Percentiles rank a stretch among this genome's conserved stretches.
phyloP scores from a whole-genome alignment of 2,797 vertebrate species.

The Tympanoctomys barrerae region DNA sequence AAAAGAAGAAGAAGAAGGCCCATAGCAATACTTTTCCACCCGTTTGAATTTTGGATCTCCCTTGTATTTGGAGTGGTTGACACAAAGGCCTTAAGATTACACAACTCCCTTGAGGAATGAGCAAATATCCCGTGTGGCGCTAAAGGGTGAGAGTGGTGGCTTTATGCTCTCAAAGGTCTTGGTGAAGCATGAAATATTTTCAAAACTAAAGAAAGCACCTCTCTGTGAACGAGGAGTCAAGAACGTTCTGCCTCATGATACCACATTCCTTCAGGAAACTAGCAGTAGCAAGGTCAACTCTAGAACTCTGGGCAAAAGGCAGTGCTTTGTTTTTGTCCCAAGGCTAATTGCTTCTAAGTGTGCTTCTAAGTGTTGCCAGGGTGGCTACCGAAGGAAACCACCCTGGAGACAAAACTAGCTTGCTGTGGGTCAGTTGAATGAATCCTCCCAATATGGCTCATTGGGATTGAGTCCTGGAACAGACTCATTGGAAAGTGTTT shows the following conservation, averaged over 20 bases:
- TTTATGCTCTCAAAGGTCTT: neutral
- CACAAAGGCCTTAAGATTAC: slow-evolving; percentile 1
- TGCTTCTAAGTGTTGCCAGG: no score
- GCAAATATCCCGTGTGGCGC: neutral
- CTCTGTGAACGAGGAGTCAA: neutral
- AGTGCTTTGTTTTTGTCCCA: slow-evolving; percentile 10
- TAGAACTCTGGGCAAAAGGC: neutral
- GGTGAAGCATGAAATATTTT: neutral
- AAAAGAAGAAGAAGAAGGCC: no score
- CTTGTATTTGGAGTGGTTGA: neutral
- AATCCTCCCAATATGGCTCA: neutral
- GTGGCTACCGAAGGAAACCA: neutral
- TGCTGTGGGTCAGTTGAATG: neutral
- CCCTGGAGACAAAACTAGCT: neutral
- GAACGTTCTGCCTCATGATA: neutral
- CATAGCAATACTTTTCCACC: neutral
- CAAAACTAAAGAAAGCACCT: neutral
- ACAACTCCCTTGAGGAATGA: slow-evolving; percentile 36
- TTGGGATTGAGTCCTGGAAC: neutral
- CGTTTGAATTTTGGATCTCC: neutral
- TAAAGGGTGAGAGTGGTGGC: neutral
- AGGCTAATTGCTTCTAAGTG: slow-evolving; percentile 34
- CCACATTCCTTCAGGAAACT: neutral
- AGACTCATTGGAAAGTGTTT: neutral
- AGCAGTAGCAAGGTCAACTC: slow-evolving; percentile 21